Evolutionary conservation across 2,888 invertebrate species (phyloP), one percentile per base, ranked within the genome.

Genomic region (Dasypolia templi): DNA sequence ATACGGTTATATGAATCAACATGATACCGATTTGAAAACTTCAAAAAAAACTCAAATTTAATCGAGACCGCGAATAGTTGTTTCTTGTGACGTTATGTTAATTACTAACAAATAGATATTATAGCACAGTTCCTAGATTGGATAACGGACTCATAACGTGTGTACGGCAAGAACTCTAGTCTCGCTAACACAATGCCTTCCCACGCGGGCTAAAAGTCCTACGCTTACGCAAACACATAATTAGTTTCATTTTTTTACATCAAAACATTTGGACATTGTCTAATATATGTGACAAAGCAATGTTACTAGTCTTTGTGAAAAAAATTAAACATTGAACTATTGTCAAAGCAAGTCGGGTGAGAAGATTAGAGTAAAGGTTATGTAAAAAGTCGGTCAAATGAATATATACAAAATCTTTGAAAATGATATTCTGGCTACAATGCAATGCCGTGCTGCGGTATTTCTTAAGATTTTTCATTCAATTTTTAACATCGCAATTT

Each of bases 191-290:
- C 92, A 92, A 92, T 91, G 89, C 76, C 79, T 89, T 92, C 92
- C 86, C 92, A 92, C 92, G 92, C 64, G 80, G 83, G 82, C 85
- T 86, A 82, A 86, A 82, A 89, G 85, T 87, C 88, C 87, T 87
- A 86, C 87, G 80, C 91, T 95, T 94, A 92, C 95, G 94, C 93
- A 94, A 94, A 92, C 91, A 89, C 89, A 87, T 92, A 93, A 94
- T 94, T 94, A 94, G 89, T 82, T 87, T 87, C 87, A 84, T 87
- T 90, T 92, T 91, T 92, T 89, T 91, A 86, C 85, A 83, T 82
- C 83, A 87, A 90, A 89, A 89, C 89, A 91, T 91, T 92, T 91
- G 91, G 91, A 93, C 93, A 92, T 91, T 93, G 91, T 87, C 81
- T 88, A 91, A 88, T 83, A 88, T 88, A 90, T 91, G 90, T 90